Conservation (phyloP, 2,888 invertebrate genomes). For the Nomada flava region DNA sequence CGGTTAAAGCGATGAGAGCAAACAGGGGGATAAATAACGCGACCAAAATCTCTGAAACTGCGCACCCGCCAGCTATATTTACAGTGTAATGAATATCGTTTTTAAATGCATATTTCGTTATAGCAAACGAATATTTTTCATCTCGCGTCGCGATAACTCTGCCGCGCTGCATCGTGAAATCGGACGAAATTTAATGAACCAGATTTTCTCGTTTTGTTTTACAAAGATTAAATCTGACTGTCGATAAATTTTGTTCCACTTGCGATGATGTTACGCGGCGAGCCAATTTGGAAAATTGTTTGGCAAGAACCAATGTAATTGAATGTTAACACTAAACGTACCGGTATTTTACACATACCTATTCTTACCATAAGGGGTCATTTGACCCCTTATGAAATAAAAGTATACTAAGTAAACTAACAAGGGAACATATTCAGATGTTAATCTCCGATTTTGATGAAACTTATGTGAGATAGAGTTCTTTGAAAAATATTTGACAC, state of each 20-base stretch:
- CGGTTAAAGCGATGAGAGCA: conserved; percentile 42
- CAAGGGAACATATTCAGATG: no score
- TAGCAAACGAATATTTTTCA: conserved; percentile 34
- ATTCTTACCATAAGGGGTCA: no score
- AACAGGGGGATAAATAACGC: conserved; percentile 48
- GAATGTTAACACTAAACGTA: no score
- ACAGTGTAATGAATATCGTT: conserved; percentile 41
- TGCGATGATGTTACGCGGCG: neutral
- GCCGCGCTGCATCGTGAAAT: neutral
- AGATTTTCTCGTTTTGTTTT: conserved; percentile 21
- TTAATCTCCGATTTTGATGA: no score
- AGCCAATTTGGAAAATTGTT: neutral
- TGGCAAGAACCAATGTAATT: no score
- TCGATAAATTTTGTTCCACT: conserved; percentile 11
- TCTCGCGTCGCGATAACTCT: neutral
- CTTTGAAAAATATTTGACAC: no score
- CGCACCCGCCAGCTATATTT: conserved; percentile 13
- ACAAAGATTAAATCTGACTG: conserved; percentile 20
- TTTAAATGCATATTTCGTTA: conserved; percentile 44
- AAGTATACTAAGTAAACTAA: no score
- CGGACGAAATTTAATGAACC: conserved; percentile 24
- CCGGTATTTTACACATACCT: no score
- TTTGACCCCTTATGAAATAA: no score
- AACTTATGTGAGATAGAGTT: no score
- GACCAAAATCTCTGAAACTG: conserved; percentile 12